These are phyloP conservation scores for Osmoderma eremita DNA, from an alignment of 2,888 invertebrate genomes.

Conservation along the genomic window DNA sequence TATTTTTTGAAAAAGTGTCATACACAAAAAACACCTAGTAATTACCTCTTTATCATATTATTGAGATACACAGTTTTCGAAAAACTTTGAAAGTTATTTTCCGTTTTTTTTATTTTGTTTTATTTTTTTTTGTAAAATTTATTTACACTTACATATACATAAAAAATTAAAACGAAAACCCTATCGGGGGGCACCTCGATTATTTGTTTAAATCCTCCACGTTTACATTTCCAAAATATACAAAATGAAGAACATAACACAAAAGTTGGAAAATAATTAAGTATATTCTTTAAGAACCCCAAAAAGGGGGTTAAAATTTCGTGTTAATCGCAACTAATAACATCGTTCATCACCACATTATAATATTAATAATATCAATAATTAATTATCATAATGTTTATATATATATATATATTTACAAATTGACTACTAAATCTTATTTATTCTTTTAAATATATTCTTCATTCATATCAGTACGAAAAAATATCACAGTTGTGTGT, in stretches of 20 bases:
- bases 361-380: constrained; percentile 24
- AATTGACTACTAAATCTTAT: constrained; percentile 43
- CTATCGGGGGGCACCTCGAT: not conserved
- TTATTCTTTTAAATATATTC: constrained; percentile 30
- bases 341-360: constrained; percentile 13
- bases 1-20: constrained; percentile 12
- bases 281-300: too few species aligned
- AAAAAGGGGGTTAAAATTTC: too few species aligned
- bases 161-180: not conserved
- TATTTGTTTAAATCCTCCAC: not conserved
- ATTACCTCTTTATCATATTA: not conserved
- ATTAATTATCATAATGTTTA: constrained; percentile 35
- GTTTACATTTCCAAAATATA: not conserved
- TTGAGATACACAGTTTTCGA: constrained; percentile 21
- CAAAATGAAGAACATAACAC: too few species aligned
- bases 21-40: constrained; percentile 19
- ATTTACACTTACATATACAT: constrained; percentile 8
- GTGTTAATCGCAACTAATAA: too few species aligned
- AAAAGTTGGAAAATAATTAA: too few species aligned
- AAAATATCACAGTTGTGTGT: constrained; percentile 42
- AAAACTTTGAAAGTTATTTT: constrained; percentile 13
- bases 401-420: constrained; percentile 41
- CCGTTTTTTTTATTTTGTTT: constrained; percentile 15
- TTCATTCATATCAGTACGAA: constrained; percentile 40
- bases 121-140: constrained; percentile 12